Evolutionary conservation across 2,113 vertebrate species (phyloP), one percentile per base, ranked within the genome.

Genomic region (Dipodomys stephensi): DNA sequence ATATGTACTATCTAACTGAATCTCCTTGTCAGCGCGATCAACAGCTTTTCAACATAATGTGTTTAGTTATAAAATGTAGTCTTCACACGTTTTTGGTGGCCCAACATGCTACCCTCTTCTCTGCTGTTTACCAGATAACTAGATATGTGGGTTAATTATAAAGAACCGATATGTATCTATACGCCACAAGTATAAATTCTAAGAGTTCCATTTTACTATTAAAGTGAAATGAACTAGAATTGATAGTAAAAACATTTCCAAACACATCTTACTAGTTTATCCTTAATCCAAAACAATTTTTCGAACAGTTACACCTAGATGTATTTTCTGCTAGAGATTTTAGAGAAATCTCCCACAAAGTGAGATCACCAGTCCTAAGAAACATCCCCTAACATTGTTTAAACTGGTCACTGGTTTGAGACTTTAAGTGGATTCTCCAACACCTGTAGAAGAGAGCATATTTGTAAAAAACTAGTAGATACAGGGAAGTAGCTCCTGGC

Each of bases 371-470:
- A 67, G 53, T 46, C 28, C 11, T 83, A 46, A 32, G n/a, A 79
- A 81, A 46, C 16, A 85, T 28, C 27, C 25, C 16, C 46, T 67
- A 84, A 85, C 6, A 86, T 28, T n/a, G 15, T 74, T 85, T 35
- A 44, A 82, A 93, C 0, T 72, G 60, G 83, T 39, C 22, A 72
- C 0, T 22, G 62, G 78, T 57, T 92, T 87, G 35, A 32, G 30
- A 68, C 87, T 76, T 76, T 85, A 88, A 82, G 87, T 18, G 60
- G n/a, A 91, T 32, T 10, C 6, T 13, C 28, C 62, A 83, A 95
- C 96, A 97, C 96, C 96, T 97, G 93, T 93, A 83, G 95, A 95
- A 95, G 71, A 68, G 60, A 91, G 64, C 84, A 67, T 1, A 83
- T 32, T 82, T 60, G 53, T 69, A 91, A 44, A 86, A 86, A 39